Percentiles rank a stretch among this genome's conserved stretches.
Conservation (phyloP, 2,113 vertebrate species). For the Balaeniceps rex region DNA sequence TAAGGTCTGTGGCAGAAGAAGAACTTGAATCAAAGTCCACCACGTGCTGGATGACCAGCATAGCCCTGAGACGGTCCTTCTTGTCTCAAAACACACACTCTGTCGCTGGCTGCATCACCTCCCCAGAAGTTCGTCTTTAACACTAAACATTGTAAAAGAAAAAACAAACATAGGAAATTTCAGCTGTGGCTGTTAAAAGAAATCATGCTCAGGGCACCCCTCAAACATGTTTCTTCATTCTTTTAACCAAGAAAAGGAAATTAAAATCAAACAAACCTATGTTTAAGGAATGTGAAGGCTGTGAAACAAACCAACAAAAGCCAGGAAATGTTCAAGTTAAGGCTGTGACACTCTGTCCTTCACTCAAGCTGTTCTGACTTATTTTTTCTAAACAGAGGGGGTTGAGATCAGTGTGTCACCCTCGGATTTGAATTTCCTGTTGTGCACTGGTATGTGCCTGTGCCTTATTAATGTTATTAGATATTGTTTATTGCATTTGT, state of each 20-base stretch:
- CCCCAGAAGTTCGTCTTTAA: conserved; percentile 44
- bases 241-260: conserved; percentile 65
- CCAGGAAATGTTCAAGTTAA: conserved; percentile 64
- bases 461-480: conserved; percentile 56
- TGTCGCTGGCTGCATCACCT: neutral
- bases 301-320: conserved; percentile 67
- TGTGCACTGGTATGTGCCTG: conserved; percentile 44
- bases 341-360: conserved; percentile 64
- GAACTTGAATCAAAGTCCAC: neutral
- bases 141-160: conserved; percentile 58
- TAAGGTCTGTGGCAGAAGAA: neutral
- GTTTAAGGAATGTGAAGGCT: conserved; percentile 68
- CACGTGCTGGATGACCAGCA: neutral
- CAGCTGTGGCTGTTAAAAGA: conserved; percentile 63
- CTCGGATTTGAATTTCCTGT: conserved; percentile 63
- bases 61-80: neutral
- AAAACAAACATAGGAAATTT: conserved; percentile 68
- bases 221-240: conserved; percentile 64
- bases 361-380: conserved; percentile 62
- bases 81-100: neutral
- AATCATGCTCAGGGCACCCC: conserved; percentile 53
- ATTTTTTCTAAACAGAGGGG: conserved; percentile 53
- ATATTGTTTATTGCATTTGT: conserved; percentile 54
- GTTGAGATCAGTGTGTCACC: conserved; percentile 52
- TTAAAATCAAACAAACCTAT: conserved; percentile 68